Evolutionary conservation across 2,888 invertebrate genomes (phyloP), one percentile per base, ranked within the genome.

Genomic region (Aspidiotus destructor): DNA sequence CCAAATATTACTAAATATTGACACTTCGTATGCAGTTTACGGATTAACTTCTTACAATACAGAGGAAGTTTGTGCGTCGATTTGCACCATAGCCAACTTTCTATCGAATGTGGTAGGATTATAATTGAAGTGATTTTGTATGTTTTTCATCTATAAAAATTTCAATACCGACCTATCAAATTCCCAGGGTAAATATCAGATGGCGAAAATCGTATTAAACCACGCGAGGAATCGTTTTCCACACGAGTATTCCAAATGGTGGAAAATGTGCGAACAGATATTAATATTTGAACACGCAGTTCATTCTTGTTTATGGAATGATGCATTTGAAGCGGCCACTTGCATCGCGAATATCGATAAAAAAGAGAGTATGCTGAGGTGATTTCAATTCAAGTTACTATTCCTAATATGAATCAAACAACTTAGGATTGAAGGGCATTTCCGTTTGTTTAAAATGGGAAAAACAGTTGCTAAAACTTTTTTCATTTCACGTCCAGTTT

Each of bases 1-100:
- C 62, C 92, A 93, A 77, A 77, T 92, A 13, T 78, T 92, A 53
- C 80, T 94, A 0, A 85, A 88, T 73, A 81, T 89, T 17, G 88
- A 90, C 75, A 85, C 87, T 8, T 86, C 88, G 76, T 80, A 81
- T 71, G 77, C 77, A 57, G 76, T 77, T 41, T 76, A 78, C 57
- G 80, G 81, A 72, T 80, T 67, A n/a, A 67, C 57, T 13, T 52
- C 60, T 13, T 83, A 84, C 72, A 85, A 85, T 73, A 84, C 86
- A 0, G 86, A 87, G 73, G 83, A 86, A 11, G 81, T 85, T 13
- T 86, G 87, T 75, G 82, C 86, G 73, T 85, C 86, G 0, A 78
- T 88, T 61, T 85, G 88, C 72, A 86, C 85, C 74, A 77, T 87
- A 41, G 85, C 86, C 0, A 80, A 81, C 70, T 68, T 70, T 70